Conservation (phyloP, 2,888 invertebrate genomes). For the Cephus pygmeus region DNA sequence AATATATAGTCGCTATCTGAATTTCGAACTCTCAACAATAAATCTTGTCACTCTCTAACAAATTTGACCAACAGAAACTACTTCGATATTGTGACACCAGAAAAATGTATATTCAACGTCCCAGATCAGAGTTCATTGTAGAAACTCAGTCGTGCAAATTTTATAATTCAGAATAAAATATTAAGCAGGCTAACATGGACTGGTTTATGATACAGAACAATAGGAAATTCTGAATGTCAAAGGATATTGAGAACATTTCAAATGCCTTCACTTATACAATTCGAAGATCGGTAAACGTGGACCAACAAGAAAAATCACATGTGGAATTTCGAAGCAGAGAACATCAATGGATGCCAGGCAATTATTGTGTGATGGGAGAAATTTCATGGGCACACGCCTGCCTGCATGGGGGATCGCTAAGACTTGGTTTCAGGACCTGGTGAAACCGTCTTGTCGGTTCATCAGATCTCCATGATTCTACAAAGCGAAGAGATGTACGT, state of each 20-base stretch:
- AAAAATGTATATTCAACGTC: neutral
- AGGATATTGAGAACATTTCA: neutral
- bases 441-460: slow-evolving; percentile 8
- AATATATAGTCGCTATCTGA: neutral
- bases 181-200: neutral
- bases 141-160: neutral
- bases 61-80: neutral
- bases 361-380: neutral
- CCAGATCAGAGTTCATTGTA: neutral
- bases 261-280: neutral
- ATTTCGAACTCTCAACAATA: neutral
- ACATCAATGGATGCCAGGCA: neutral
- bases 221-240: neutral
- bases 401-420: neutral
- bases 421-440: neutral
- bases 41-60: neutral
- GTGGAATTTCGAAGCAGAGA: neutral
- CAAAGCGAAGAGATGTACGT: neutral
- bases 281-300: neutral
- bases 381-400: neutral
- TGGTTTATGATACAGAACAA: neutral
- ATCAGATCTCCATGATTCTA: slow-evolving; percentile 20
- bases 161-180: neutral
- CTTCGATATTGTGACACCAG: neutral
- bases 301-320: neutral